phyloP scores from a whole-genome alignment of 2,113 vertebrate genomes.

The Pteropus alecto region DNA sequence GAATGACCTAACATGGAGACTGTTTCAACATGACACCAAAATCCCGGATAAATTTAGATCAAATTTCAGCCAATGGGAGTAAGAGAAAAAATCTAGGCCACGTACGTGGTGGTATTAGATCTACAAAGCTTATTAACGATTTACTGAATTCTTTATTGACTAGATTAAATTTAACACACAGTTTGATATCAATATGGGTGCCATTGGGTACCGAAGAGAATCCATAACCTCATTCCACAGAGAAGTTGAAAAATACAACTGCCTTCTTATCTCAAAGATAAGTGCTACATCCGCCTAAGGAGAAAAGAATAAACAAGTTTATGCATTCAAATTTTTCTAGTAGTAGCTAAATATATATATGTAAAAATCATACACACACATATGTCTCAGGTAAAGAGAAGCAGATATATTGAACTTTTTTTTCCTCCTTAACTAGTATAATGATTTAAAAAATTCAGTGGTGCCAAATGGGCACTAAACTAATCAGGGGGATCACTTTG shows the following conservation, averaged over 20 bases:
- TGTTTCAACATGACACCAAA: background rate
- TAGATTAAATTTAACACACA: background rate
- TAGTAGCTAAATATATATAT: background rate
- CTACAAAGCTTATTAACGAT: background rate
- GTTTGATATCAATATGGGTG: background rate
- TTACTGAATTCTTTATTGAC: background rate
- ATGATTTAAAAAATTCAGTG: background rate
- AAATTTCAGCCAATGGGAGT: background rate
- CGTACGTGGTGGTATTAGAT: background rate
- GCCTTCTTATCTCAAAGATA: background rate
- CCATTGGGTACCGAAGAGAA: background rate
- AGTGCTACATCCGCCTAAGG: background rate
- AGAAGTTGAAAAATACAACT: background rate
- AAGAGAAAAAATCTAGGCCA: background rate
- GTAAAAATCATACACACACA: too few relatives aligned
- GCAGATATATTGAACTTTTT: background rate
- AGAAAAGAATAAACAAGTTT: background rate
- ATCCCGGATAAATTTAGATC: background rate
- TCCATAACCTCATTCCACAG: background rate
- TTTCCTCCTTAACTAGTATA: background rate
- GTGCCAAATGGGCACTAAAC: too few relatives aligned
- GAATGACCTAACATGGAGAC: too few relatives aligned
- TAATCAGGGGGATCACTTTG: too few relatives aligned
- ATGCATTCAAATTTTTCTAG: background rate
- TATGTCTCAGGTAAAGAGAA: background rate